Evolutionary conservation across 2,113 vertebrate genomes (phyloP).

Genomic region (Aspiorhynchus laticeps): DNA sequence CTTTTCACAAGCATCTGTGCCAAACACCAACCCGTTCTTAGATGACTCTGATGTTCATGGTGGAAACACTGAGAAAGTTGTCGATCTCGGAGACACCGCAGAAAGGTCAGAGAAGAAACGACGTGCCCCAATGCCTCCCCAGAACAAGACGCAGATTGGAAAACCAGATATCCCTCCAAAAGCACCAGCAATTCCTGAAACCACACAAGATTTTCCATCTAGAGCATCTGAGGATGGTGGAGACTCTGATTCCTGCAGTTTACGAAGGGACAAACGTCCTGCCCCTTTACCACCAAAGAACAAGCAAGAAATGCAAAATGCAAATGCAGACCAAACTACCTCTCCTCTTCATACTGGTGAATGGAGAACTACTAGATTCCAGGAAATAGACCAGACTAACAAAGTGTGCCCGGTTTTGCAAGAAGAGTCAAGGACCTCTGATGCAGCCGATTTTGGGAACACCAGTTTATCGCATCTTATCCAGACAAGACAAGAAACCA

Average conservation of each 20-base stretch:
- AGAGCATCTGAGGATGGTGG: conserved; percentile 49
- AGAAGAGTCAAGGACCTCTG: background rate
- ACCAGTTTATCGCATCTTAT: background rate
- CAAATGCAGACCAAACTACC: background rate
- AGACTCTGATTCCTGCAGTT: background rate
- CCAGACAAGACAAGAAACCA: conserved; percentile 21
- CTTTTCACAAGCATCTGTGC: conserved; percentile 4
- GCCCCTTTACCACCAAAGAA: conserved; percentile 69
- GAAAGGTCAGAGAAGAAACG: conserved; percentile 52
- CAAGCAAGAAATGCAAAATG: background rate
- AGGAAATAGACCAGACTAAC: background rate
- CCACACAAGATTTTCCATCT: conserved; percentile 28
- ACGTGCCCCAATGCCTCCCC: conserved; percentile 52
- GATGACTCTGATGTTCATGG: conserved; percentile 23
- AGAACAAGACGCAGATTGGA: background rate
- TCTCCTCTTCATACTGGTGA: background rate
- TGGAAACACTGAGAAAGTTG: background rate
- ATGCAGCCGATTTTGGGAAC: background rate
- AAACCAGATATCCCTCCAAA: conserved; percentile 48
- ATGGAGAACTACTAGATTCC: background rate
- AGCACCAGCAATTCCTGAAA: conserved; percentile 21
- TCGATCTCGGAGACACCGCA: background rate
- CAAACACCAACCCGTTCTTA: conserved; percentile 51
- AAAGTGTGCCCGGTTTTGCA: background rate
- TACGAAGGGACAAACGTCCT: conserved; percentile 36